Evolutionary conservation across 2,113 vertebrate genomes (phyloP).

Genomic region (Oreamnos americanus): DNA sequence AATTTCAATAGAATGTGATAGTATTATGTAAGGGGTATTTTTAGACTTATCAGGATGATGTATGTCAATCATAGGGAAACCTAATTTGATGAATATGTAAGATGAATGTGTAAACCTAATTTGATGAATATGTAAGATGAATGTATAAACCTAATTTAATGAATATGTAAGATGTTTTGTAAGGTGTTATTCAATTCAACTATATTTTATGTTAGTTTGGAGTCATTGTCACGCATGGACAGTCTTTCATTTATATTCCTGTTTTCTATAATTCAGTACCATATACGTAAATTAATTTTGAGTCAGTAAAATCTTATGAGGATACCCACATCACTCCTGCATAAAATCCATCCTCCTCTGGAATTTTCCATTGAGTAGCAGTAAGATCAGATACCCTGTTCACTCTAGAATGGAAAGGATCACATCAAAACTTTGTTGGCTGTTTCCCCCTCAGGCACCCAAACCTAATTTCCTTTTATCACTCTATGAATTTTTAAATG

Average conservation of each 20-base stretch:
- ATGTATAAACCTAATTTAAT: neutral
- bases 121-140: too few relatives aligned
- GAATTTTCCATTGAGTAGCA: neutral
- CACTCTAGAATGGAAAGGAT: neutral
- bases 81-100: neutral
- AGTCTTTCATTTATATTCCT: neutral
- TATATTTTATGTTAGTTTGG: slow-evolving; percentile 12
- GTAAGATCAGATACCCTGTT: neutral
- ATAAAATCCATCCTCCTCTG: neutral
- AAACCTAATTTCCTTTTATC: slow-evolving; percentile 23
- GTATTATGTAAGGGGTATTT: neutral
- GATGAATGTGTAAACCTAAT: neutral
- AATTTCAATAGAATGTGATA: neutral
- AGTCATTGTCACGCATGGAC: neutral
- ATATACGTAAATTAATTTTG: neutral
- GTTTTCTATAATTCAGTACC: neutral
- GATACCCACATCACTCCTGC: neutral
- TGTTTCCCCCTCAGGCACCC: neutral
- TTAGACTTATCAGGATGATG: neutral
- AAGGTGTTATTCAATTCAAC: neutral
- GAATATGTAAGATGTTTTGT: neutral
- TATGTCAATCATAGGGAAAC: neutral
- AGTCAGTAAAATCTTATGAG: neutral
- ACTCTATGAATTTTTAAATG: neutral
- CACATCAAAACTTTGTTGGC: neutral